A percentile compares a stretch with the other conserved stretches of the same genome.
These are phyloP conservation scores for Tursiops truncatus DNA, from an alignment of 2,113 vertebrate species.

Conservation along the genomic window DNA sequence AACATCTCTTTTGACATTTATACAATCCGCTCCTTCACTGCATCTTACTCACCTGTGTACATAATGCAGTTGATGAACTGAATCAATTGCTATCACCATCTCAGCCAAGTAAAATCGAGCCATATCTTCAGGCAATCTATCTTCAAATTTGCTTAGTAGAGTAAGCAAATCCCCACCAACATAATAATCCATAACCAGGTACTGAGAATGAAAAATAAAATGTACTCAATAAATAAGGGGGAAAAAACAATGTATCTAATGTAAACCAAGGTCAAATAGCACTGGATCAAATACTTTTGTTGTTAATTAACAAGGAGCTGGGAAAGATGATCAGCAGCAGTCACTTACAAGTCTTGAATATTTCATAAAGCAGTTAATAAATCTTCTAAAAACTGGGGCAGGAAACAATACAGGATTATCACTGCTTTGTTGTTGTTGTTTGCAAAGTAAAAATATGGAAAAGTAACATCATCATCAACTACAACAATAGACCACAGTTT, in stretches of 20 bases:
- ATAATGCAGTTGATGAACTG: conserved; percentile 98
- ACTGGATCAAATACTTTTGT: not conserved
- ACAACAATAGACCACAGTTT: not conserved
- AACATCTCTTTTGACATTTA: not conserved
- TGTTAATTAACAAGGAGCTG: not conserved
- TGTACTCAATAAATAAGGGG: conserved; percentile 10
- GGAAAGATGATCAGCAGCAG: not conserved
- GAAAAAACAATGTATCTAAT: conserved; percentile 12
- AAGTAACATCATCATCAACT: not conserved
- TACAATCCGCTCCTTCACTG: not conserved
- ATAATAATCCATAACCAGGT: conserved; percentile 99
- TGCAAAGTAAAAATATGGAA: not conserved
- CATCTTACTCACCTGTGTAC: conserved; percentile 92
- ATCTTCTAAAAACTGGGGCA: not conserved
- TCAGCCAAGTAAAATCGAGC: conserved; percentile 98
- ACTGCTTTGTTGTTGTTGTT: not conserved
- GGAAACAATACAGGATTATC: not conserved
- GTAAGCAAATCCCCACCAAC: conserved; percentile 98
- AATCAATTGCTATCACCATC: conserved; percentile 99
- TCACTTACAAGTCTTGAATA: not conserved
- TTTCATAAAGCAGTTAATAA: conserved; percentile 14
- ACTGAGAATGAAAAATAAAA: conserved; percentile 83
- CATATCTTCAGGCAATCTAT: conserved; percentile 98
- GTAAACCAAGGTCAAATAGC: not conserved
- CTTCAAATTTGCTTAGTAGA: conserved; percentile 99